These are phyloP conservation scores for Adoxophyes honmai DNA, from an alignment of 1,140 invertebrate genomes.

Conservation along the genomic window DNA sequence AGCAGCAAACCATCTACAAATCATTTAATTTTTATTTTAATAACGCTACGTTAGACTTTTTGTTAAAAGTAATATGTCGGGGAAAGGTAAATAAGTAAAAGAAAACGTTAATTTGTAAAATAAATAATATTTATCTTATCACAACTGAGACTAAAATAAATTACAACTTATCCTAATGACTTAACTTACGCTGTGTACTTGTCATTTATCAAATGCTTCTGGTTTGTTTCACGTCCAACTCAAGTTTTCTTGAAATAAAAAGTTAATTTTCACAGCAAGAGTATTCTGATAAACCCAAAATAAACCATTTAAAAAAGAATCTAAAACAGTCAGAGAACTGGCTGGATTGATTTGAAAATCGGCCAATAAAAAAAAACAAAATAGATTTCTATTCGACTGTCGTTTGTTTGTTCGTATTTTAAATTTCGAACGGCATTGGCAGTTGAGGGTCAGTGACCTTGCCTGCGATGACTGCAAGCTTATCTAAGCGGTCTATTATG, in stretches of 20 bases:
- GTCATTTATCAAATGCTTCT: conserved; percentile 77
- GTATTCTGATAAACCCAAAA: too few relatives aligned
- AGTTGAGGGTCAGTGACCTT: conserved; percentile 75
- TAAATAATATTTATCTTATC: conserved; percentile 70
- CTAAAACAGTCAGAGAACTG: too few relatives aligned
- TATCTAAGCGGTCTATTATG: conserved; percentile 79
- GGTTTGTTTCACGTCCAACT: conserved; percentile 38
- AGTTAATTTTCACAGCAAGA: too few relatives aligned
- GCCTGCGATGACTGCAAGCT: conserved; percentile 81
- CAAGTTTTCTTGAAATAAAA: conserved; percentile 1
- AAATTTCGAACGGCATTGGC: conserved; percentile 44
- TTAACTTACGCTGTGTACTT: conserved; percentile 71
- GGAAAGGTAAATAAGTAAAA: background rate
- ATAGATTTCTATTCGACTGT: background rate
- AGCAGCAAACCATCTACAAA: too few relatives aligned
- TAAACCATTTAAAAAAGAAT: too few relatives aligned
- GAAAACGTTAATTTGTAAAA: conserved; percentile 23
- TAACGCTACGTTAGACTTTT: background rate
- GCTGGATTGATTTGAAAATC: too few relatives aligned
- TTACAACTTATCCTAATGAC: conserved; percentile 48
- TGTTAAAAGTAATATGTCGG: too few relatives aligned
- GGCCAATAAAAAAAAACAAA: too few relatives aligned
- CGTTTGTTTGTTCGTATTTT: conserved; percentile 12
- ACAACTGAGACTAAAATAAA: conserved; percentile 45
- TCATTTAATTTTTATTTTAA: too few relatives aligned